Conservation (phyloP, 1,140 invertebrate species). For the Drosophila nebulosa region DNA sequence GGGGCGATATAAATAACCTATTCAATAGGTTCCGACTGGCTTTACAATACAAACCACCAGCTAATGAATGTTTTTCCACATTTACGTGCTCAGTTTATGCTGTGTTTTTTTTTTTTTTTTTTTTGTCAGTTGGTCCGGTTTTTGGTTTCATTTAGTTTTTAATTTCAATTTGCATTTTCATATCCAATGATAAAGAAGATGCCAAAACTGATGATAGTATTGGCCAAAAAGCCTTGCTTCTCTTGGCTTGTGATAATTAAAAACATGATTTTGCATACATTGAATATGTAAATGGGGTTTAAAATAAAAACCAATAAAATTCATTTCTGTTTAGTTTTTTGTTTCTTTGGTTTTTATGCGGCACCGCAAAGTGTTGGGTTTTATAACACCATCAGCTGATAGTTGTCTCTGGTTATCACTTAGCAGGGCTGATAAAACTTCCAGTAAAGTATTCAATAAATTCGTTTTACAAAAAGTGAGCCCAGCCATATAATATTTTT, state of each 20-base stretch:
- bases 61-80: slow-evolving; percentile 16
- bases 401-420: neutral
- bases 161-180: slow-evolving; percentile 47
- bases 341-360: neutral
- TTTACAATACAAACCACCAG: neutral
- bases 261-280: slow-evolving; percentile 43
- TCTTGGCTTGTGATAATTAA: slow-evolving; percentile 12
- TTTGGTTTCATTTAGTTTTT: slow-evolving; percentile 18
- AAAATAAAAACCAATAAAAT: neutral
- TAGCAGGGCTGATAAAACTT: neutral
- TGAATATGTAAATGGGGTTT: slow-evolving; percentile 35
- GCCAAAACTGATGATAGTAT: neutral
- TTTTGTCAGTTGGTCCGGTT: neutral
- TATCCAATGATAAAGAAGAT: slow-evolving; percentile 20
- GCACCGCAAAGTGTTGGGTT: neutral
- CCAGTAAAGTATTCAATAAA: no score
- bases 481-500: neutral
- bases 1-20: slow-evolving; percentile 29
- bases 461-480: no score
- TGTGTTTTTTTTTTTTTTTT: neutral
- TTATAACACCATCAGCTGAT: neutral
- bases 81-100: neutral
- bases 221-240: neutral
- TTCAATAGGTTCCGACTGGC: slow-evolving; percentile 3
- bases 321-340: neutral